A percentile compares a stretch with the other conserved stretches of the same genome.
Conservation (phyloP, 2,797 vertebrate genomes). For the Scyliorhinus canicula region DNA sequence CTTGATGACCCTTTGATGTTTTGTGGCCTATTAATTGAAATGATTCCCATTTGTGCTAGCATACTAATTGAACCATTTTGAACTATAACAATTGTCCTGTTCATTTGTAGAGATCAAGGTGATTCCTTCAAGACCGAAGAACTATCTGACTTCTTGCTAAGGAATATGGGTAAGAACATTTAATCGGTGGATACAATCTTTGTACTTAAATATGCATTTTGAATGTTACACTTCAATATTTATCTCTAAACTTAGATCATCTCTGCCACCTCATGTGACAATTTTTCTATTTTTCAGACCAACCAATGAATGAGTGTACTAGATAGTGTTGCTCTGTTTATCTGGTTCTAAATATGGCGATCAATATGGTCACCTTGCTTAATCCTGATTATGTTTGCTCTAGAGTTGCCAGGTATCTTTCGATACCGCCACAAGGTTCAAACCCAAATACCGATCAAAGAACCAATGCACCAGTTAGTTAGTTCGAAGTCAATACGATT, state of each 20-base stretch:
- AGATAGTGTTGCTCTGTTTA: no score
- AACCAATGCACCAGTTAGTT: no score
- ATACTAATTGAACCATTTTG: background rate
- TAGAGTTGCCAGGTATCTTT: no score
- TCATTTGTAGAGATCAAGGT: constrained; percentile 68
- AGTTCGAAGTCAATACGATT: no score
- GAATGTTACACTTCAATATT: background rate
- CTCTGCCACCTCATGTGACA: background rate
- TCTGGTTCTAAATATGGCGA: no score
- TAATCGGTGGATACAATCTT: background rate
- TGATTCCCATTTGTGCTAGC: background rate
- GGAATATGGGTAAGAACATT: constrained; percentile 68
- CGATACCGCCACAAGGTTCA: no score
- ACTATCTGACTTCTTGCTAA: constrained; percentile 72
- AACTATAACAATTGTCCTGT: constrained; percentile 16
- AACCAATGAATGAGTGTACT: background rate
- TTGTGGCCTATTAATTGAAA: background rate
- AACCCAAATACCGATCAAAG: no score
- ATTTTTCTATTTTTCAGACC: background rate
- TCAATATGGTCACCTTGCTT: no score
- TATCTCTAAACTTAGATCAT: background rate
- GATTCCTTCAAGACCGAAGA: constrained; percentile 66
- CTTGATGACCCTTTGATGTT: background rate
- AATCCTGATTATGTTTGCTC: no score
- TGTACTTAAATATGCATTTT: background rate